Conservation (phyloP, 2,113 vertebrate genomes). For the Brachyhypopomus occidentalis region DNA sequence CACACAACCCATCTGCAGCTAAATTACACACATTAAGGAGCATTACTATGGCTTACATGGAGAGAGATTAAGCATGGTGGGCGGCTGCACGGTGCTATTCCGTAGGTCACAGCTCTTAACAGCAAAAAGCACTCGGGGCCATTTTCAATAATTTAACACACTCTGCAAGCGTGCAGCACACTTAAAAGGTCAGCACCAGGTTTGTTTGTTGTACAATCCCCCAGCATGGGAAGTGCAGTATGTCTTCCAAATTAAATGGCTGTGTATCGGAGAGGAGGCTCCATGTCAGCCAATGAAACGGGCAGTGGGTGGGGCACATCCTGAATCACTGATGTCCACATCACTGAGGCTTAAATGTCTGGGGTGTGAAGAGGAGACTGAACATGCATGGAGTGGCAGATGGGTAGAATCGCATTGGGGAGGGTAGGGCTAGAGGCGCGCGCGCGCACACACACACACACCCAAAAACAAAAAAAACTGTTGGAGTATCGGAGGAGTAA, state of each 20-base stretch:
- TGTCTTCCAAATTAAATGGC: background rate
- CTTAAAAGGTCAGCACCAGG: slow-evolving; percentile 9
- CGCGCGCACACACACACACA: too few relatives aligned
- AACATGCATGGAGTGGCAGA: too few relatives aligned
- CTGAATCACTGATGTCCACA: too few relatives aligned
- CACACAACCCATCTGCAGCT: slow-evolving; percentile 7
- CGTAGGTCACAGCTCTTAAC: slow-evolving; percentile 43
- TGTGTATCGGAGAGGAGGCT: background rate
- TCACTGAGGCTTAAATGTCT: too few relatives aligned
- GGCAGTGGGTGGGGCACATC: background rate
- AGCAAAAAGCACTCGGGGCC: slow-evolving; percentile 43
- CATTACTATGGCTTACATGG: slow-evolving; percentile 31
- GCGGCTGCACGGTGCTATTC: slow-evolving; percentile 31
- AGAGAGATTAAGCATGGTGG: slow-evolving; percentile 42
- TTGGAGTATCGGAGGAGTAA: too few relatives aligned
- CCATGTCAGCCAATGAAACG: background rate
- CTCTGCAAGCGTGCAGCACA: slow-evolving; percentile 7
- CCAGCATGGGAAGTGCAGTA: background rate
- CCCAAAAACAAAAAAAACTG: too few relatives aligned
- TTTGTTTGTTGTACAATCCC: background rate
- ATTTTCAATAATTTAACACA: slow-evolving; percentile 55
- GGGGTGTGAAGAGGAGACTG: too few relatives aligned
- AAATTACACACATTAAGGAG: slow-evolving; percentile 40
- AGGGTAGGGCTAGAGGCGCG: too few relatives aligned
- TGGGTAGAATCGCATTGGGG: too few relatives aligned